Base-by-base conservation (phyloP, 2,113 vertebrate genomes). In the Clarias macrocephalus region DNA sequence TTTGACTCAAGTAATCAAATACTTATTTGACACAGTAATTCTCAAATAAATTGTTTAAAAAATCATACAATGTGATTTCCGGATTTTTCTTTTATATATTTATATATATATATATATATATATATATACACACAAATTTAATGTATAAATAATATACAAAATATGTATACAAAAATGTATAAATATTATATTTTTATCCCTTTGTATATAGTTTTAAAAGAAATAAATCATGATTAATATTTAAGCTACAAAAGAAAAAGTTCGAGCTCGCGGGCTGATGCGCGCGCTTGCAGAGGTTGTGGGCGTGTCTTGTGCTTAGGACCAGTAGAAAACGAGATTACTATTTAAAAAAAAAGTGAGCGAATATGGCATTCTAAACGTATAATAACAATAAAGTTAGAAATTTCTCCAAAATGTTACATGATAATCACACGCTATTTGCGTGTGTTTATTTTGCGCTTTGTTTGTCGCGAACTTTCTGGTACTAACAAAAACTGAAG, bases 231-330 rank as follows among this genome's bases (percentile, higher is more conserved):
- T 56, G 52, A 30, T 30, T 33, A 37, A 21, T 80, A 21, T 60
- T 19, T 59, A 60, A 21, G 56, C 18, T 19, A 42, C 15, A 25
- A 37, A 37, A 33, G 19, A 25, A 42, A 25, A 42, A 28, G 66
- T 56, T 52, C 18, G 52, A 52, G 81, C 68, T 80, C 77, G 66
- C 80, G 86, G 56, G 66, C 16, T 75, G 0, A 10, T 70, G n/a
- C 86, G n/a, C 85, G 85, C 56, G 62, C n/a, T 80, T n/a, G 54
- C 12, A 18, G 59, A n/a, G n/a, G 6, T 13, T 72, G 85, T 86
- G 52, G 63, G 77, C 85, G 85, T 85, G 62, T 83, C 82, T 52
- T 83, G 30, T 28, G 6, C 6, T 42, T 72, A 28, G 56, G 62
- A 30, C 85, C 85, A 86, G 16, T 80, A 30, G 30, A 59, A 57